Percentiles rank a stretch among this genome's conserved stretches.
These are phyloP conservation scores for Drosophila borealis DNA, from an alignment of 2,888 invertebrate genomes.

Conservation along the genomic window DNA sequence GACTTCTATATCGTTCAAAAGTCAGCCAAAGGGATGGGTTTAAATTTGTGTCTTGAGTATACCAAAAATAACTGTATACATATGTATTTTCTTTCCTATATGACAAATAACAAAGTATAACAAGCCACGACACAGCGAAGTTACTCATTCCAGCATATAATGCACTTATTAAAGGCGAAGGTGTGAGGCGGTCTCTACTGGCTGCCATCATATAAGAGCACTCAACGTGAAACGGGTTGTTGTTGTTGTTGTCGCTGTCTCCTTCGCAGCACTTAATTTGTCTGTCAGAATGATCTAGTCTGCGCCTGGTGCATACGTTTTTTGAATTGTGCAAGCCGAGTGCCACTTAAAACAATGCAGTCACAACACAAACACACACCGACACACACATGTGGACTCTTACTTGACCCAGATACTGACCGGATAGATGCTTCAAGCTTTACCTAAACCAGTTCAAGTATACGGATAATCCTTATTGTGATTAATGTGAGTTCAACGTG, in stretches of 20 bases:
- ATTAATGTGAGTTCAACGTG: too few species aligned
- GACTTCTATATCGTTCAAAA: too few species aligned
- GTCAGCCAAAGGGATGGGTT: too few species aligned
- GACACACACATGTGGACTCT: background rate
- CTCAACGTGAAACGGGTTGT: conserved; percentile 43
- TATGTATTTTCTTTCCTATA: background rate
- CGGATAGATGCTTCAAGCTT: background rate
- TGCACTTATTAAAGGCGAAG: conserved; percentile 35
- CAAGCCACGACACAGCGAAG: conserved; percentile 39
- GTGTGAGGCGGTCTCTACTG: conserved; percentile 5
- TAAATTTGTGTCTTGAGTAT: too few species aligned
- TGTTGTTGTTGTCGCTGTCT: conserved; percentile 7
- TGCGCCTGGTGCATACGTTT: conserved; percentile 22
- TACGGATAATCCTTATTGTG: too few species aligned
- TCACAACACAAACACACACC: conserved; percentile 4
- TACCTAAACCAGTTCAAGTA: too few species aligned
- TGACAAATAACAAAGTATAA: conserved; percentile 17
- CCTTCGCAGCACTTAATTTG: conserved; percentile 30
- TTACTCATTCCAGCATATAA: conserved; percentile 54
- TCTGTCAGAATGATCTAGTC: conserved; percentile 38
- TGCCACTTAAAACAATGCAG: conserved; percentile 50
- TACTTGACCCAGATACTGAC: background rate
- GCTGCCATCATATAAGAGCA: conserved; percentile 32
- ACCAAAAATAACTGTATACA: background rate
- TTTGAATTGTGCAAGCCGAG: conserved; percentile 31